Evolutionary conservation across 1,140 invertebrate genomes (phyloP), one percentile per base, ranked within the genome.

Genomic region (Drosophila micromelanica): DNA sequence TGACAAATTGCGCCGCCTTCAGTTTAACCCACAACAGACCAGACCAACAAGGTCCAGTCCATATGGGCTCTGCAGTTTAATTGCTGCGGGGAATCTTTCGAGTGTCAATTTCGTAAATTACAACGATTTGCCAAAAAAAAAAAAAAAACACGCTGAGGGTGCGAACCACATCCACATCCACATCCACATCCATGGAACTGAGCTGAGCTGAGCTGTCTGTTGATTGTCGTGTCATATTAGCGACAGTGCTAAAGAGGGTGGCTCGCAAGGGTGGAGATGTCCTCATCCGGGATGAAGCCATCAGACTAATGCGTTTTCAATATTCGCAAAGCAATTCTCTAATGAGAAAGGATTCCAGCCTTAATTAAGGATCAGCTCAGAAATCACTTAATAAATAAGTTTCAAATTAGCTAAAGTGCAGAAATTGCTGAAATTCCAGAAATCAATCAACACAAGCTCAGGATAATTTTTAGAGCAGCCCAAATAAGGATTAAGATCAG

Each of bases 101-200:
- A 89, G 84, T 89, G 84, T 90, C 84, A 89, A 89, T 89, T 89
- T 89, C 84, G 84, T 89, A 89, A 84, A 89, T 89, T 89, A 89
- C 84, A 89, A 78, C 84, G 72, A 89, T 90, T 89, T 89, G 77
- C 38, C 85, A 89, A 77, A 64, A 59, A 43, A 48, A n/a, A 64
- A 59, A 43, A 48, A n/a, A n/a, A 27, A 45, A 65, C 15, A 37
- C 27, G 9, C 7, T 3, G 12, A 17, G 38, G 8, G 38, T 27
- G 37, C 52, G 69, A 55, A 23, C 20, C 20, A 23, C 20, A 23
- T 23, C 20, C 20, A 23, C 20, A 23, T 23, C 20, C 20, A 23
- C 20, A 23, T 23, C 20, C 20, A 23, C 20, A 23, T 23, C 20
- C 20, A 3, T 23, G 30, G 1, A 6, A 32, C 7, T 17, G 5